Evolutionary conservation across 2,113 vertebrate genomes (phyloP).

Genomic region (Entomyzon cyanotis): DNA sequence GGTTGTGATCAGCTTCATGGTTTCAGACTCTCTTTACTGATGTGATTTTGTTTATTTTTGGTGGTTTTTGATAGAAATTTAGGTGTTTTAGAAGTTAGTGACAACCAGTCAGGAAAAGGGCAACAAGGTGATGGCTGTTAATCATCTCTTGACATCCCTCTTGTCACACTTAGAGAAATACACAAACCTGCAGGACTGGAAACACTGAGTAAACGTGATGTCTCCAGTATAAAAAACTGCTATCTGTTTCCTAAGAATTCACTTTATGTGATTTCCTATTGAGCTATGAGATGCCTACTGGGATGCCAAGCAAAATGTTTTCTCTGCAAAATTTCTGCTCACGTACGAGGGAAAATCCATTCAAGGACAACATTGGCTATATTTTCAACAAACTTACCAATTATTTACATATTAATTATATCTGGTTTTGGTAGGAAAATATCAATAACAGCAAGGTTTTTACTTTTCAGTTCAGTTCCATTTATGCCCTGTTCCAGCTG

Average conservation of each 20-base stretch:
- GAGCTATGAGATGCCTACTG: neutral
- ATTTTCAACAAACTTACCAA: conserved; percentile 1
- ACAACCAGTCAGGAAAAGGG: neutral
- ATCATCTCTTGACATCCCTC: neutral
- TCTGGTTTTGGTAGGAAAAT: neutral
- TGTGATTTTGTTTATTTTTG: neutral
- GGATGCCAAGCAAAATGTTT: conserved; percentile 20
- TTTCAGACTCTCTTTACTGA: neutral
- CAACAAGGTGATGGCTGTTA: neutral
- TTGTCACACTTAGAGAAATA: neutral
- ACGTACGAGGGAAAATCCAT: neutral
- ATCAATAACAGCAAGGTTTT: neutral
- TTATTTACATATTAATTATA: conserved; percentile 12
- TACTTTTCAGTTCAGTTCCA: neutral
- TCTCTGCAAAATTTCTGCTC: conserved; percentile 31
- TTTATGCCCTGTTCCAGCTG: neutral
- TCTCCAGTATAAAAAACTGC: neutral
- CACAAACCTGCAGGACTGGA: neutral
- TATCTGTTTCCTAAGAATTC: neutral
- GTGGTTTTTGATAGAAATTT: neutral
- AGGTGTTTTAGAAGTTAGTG: neutral
- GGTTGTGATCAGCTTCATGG: neutral
- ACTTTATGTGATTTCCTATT: neutral
- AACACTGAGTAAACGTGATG: neutral
- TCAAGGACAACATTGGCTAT: neutral